A percentile compares a stretch with the other conserved stretches of the same genome.
Conservation (phyloP, 2,888 invertebrate species). For the Pharmacophagus antenor region DNA sequence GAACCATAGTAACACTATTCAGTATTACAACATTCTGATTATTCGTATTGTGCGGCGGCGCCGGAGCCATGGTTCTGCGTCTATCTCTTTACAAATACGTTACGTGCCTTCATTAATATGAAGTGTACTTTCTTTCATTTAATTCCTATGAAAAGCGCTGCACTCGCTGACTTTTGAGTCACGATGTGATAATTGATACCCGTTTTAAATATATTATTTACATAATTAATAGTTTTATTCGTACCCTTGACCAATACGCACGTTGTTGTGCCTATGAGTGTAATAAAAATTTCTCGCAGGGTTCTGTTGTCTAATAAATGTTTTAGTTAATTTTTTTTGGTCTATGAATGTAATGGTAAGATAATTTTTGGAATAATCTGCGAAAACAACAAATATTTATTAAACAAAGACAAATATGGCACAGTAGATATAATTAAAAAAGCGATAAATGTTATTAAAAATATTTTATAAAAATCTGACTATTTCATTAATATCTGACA, state of each 20-base stretch:
- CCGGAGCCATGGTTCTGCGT: slow-evolving; percentile 31
- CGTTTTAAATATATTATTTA: slow-evolving; percentile 25
- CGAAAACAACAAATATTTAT: no score
- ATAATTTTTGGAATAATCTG: no score
- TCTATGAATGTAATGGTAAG: no score
- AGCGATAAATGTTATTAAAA: no score
- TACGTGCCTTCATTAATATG: slow-evolving; percentile 40
- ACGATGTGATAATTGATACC: slow-evolving; percentile 30
- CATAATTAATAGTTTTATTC: slow-evolving; percentile 19
- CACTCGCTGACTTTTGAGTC: slow-evolving; percentile 31
- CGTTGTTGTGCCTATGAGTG: background rate
- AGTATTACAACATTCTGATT: slow-evolving; percentile 1
- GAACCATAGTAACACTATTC: no score
- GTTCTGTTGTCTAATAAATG: background rate
- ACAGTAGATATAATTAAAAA: no score
- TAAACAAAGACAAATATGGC: no score
- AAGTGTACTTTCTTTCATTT: slow-evolving; percentile 35
- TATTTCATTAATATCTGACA: no score
- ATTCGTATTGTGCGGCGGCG: slow-evolving; percentile 14
- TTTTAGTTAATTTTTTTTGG: background rate
- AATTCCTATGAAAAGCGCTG: slow-evolving; percentile 37
- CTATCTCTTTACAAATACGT: slow-evolving; percentile 36
- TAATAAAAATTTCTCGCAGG: background rate
- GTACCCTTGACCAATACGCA: background rate
- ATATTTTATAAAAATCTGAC: no score